Percentiles rank a stretch among this genome's conserved stretches.
These are phyloP conservation scores for Argyrosomus regius DNA, from an alignment of 2,797 vertebrate genomes.

Conservation along the genomic window DNA sequence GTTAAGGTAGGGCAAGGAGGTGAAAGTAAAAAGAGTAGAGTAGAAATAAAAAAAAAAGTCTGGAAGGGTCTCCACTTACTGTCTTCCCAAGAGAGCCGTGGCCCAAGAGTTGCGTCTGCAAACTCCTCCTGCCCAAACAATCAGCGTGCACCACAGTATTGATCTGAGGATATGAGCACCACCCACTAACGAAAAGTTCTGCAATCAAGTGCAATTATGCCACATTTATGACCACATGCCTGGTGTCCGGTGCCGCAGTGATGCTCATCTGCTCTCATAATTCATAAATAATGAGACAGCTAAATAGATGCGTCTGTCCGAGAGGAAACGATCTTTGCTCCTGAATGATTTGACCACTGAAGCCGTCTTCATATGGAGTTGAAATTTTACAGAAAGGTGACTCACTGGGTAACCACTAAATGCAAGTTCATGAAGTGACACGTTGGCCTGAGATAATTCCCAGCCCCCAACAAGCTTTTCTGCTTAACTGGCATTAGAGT, in stretches of 20 bases:
- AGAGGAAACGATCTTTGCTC: conserved; percentile 18
- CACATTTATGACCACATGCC: conserved; percentile 67
- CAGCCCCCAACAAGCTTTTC: neutral
- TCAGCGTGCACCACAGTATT: conserved; percentile 45
- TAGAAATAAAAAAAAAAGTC: conserved; percentile 41
- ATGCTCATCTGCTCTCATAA: conserved; percentile 55
- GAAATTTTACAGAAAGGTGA: neutral
- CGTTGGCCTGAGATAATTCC: neutral
- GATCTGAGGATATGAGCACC: conserved; percentile 45
- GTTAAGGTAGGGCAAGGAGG: neutral
- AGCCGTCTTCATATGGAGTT: neutral
- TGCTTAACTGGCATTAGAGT: neutral
- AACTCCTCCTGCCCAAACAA: conserved; percentile 26
- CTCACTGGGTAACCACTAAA: conserved; percentile 7
- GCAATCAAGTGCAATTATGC: conserved; percentile 73
- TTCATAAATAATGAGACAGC: conserved; percentile 56
- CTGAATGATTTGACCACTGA: neutral
- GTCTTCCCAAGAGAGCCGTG: conserved; percentile 48
- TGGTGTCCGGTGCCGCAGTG: conserved; percentile 31
- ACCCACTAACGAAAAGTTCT: conserved; percentile 61
- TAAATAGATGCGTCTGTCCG: conserved; percentile 35
- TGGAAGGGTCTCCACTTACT: conserved; percentile 46
- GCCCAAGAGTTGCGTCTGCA: conserved; percentile 12
- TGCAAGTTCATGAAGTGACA: conserved; percentile 1
- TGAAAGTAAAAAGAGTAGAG: conserved; percentile 28